These are phyloP conservation scores for Harlomillsia oculata DNA, from an alignment of 1,140 invertebrate species.

Conservation along the genomic window DNA sequence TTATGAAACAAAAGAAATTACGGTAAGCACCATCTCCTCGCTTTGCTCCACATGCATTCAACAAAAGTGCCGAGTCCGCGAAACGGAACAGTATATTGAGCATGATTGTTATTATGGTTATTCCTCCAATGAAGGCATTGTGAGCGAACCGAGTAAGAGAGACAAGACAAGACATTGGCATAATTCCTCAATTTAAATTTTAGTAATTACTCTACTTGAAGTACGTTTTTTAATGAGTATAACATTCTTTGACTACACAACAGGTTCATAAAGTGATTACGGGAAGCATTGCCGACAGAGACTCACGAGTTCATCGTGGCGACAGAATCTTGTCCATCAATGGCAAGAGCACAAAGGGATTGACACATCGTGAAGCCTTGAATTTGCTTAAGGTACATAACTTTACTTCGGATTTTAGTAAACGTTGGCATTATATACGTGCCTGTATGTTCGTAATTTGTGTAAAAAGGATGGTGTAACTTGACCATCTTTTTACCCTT, in stretches of 20 bases:
- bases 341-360: constrained; percentile 64
- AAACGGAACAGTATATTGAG: no score
- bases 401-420: neutral
- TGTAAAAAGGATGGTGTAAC: no score
- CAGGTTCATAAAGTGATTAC: constrained; percentile 76
- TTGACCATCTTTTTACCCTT: no score
- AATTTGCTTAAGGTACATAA: constrained; percentile 70
- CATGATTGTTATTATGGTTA: no score
- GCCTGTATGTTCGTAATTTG: no score
- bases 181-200: no score
- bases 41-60: no score
- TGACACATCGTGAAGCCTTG: constrained; percentile 74
- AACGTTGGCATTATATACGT: no score
- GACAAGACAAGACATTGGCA: no score
- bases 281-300: constrained; percentile 72
- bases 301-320: constrained; percentile 73
- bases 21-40: constrained; percentile 56
- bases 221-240: neutral
- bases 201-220: neutral
- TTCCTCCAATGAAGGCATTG: no score
- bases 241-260: constrained; percentile 24
- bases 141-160: no score
- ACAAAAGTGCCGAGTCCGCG: neutral
- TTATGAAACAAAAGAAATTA: constrained; percentile 82
- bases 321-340: constrained; percentile 82